Conservation (phyloP, 1,140 invertebrate species). For the Pemphigus obesinymphae region DNA sequence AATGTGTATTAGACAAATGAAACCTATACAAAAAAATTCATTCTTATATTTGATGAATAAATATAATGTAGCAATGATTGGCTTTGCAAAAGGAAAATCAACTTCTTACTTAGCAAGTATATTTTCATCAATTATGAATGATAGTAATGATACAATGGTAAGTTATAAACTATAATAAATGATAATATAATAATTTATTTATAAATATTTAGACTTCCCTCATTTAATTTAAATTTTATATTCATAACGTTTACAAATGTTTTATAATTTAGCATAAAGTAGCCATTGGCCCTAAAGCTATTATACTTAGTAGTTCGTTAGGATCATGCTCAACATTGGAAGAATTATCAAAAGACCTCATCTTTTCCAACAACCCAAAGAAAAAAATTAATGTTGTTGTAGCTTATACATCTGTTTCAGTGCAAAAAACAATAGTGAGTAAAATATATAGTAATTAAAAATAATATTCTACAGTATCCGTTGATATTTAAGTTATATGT, state of each 20-base stretch:
- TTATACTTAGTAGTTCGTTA: slow-evolving; percentile 26
- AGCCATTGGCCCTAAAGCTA: not conserved
- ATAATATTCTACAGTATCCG: not conserved
- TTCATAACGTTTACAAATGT: not conserved
- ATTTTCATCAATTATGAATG: slow-evolving; percentile 4
- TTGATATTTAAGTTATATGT: not conserved
- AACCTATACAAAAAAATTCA: slow-evolving; percentile 16
- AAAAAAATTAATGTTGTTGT: not conserved
- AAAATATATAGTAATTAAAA: not conserved
- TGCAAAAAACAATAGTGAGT: slow-evolving; percentile 7
- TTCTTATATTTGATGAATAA: slow-evolving; percentile 9
- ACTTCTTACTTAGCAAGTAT: slow-evolving; percentile 12
- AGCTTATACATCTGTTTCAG: not conserved
- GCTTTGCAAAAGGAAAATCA: slow-evolving; percentile 34
- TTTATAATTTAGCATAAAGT: not conserved
- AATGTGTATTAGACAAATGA: not conserved
- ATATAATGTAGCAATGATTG: slow-evolving; percentile 4
- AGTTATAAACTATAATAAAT: not conserved
- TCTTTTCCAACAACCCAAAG: not conserved
- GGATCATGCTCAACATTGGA: not conserved
- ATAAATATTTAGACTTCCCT: not conserved
- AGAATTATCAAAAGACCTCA: not conserved
- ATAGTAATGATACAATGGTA: not conserved
- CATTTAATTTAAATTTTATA: not conserved
- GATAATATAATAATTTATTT: too few relatives aligned